A percentile compares a stretch with the other conserved stretches of the same genome.
Conservation (phyloP, 2,888 invertebrate genomes). For the Chesias legatella region DNA sequence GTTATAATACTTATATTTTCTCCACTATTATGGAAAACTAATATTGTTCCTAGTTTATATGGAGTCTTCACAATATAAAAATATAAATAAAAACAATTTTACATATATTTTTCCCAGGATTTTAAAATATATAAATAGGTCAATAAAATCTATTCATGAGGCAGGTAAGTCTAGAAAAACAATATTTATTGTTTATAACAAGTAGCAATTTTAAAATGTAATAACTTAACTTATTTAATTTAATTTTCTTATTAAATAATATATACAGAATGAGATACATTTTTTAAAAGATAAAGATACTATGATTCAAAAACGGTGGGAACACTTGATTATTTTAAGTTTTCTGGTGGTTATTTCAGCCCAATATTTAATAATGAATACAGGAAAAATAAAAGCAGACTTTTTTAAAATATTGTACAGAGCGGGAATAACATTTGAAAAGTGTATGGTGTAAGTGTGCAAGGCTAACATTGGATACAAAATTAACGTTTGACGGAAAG, state of each 20-base stretch:
- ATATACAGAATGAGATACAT: constrained; percentile 56
- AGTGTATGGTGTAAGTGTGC: constrained; percentile 2
- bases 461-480: constrained; percentile 1
- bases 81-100: constrained; percentile 49
- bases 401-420: neutral
- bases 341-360: constrained; percentile 67
- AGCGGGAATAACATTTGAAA: neutral
- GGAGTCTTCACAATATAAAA: constrained; percentile 55
- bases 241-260: constrained; percentile 50
- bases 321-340: constrained; percentile 65
- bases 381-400: constrained; percentile 4
- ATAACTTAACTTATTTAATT: constrained; percentile 34
- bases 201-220: constrained; percentile 5
- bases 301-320: constrained; percentile 75
- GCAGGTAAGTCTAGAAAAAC: constrained; percentile 16
- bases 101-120: constrained; percentile 32
- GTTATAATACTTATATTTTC: constrained; percentile 64
- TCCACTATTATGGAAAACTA: constrained; percentile 54
- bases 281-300: constrained; percentile 57
- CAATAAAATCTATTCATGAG: constrained; percentile 27
- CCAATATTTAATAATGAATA: constrained; percentile 25
- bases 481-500: constrained; percentile 1
- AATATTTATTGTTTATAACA: constrained; percentile 4
- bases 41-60: constrained; percentile 51
- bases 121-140: constrained; percentile 29